Percentiles rank a stretch among this genome's conserved stretches.
phyloP scores from a whole-genome alignment of 2,113 vertebrate species.

The Chunga burmeisteri region DNA sequence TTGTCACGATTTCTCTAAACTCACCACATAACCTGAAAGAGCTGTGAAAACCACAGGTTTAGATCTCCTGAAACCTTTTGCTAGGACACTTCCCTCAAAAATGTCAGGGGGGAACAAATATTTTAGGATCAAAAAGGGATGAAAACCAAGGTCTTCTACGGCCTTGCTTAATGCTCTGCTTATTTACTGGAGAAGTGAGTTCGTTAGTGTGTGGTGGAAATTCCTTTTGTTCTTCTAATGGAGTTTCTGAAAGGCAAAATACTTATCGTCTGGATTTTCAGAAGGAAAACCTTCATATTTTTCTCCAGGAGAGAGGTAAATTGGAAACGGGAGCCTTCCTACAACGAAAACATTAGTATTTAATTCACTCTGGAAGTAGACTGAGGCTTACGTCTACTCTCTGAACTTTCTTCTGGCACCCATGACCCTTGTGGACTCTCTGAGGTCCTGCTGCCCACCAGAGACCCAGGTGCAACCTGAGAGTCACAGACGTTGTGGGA shows the following conservation, averaged over 20 bases:
- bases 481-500: neutral
- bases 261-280: neutral
- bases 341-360: neutral
- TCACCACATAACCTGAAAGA: neutral
- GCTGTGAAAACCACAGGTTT: neutral
- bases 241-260: neutral
- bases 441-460: neutral
- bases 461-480: neutral
- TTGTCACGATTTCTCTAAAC: neutral
- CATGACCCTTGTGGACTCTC: rapidly evolving
- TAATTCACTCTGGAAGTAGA: neutral
- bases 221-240: neutral
- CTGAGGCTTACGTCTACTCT: neutral
- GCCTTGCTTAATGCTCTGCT: neutral
- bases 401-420: neutral
- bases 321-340: neutral
- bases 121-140: neutral
- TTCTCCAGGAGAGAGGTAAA: neutral
- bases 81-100: neutral
- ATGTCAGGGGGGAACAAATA: neutral
- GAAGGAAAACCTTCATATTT: neutral
- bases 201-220: neutral
- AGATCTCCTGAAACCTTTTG: neutral
- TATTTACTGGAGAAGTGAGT: neutral
- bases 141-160: neutral